Base-by-base conservation (phyloP, 2,888 invertebrate genomes). In the Cryptus viduatorius region DNA sequence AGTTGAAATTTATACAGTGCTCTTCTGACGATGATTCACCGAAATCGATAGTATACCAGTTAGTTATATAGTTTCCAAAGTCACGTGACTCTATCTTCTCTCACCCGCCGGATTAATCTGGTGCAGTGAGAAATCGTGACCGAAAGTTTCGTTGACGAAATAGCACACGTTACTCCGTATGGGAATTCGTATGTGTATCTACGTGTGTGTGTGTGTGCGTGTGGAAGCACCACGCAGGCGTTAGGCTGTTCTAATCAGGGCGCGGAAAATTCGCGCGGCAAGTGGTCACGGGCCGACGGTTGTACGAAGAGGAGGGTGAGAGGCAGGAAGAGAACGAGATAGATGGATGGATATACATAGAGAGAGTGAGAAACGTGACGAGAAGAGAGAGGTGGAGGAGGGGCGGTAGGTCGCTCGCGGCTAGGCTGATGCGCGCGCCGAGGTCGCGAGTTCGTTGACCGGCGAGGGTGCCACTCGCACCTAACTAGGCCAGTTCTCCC, bases 231-330 rank as follows among this genome's bases (percentile, higher is more conserved):
- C 16, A 37, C 8, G 12, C 44, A 64, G 37, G 31, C 42, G 59
- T 12, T 50, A 19, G 59, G 64, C 64, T 53, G 64, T 75, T 82
- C 64, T 86, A 87, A 86, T 85, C 80, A 81, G 77, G 89, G 88
- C 90, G 87, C 88, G 89, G 88, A 90, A 91, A 92, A 90, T 89
- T 87, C 87, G 88, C 85, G 84, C 84, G 79, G 65, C 76, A 82
- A 79, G 94, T 94, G 94, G 93, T 92, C 92, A 92, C 94, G 94
- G 94, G 94, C 94, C 92, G 76, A 72, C 86, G 93, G 94, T 73
- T 59, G 69, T 69, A 56, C 92, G 93, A 90, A 94, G 92, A 89
- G 91, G 94, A 94, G 94, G 94, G 94, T 94, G 93, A 93, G 87
- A 92, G 92, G 82, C 92, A 92, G 94, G 53, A 61, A 77, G 72